Base-by-base conservation (phyloP, 2,113 vertebrate genomes). In the Podarcis muralis region DNA sequence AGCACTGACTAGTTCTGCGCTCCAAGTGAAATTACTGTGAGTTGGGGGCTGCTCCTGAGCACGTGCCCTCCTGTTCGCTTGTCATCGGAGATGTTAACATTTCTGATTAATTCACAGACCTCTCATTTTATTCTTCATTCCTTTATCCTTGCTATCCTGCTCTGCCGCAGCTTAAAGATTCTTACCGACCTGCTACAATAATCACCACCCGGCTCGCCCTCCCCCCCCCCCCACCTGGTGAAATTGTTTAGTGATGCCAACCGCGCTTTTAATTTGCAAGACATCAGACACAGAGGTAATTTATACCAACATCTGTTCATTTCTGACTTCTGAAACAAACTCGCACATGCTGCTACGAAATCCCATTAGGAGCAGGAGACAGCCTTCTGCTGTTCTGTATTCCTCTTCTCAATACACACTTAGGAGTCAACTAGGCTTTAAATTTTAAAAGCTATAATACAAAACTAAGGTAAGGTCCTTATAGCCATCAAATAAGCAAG, bases 241-340 rank as follows among this genome's bases (percentile, higher is more conserved):
- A 97, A 95, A 97, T 96, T 97, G 97, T 97, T 98, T 98, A 98
- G 96, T 93, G 96, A 98, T 98, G 98, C 98, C 97, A 97, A 97
- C 97, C 97, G 98, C 96, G 97, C 97, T 97, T 98, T 98, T 98
- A 98, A 98, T 99, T 98, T 98, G 97, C 97, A 96, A 97, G 97
- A 97, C 96, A 97, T 98, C 97, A 98, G 97, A 97, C 96, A 94
- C 97, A 96, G 96, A 98, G 97, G 98, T 97, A 98, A 99, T 99
- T 98, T 98, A 98, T 97, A 98, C 97, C 96, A 98, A 98, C 98
- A 98, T 98, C 98, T 99, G 98, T 98, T 99, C 98, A 97, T 97
- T 98, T 97, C 96, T 97, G 97, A 97, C 97, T 98, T 97, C 96
- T 97, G 96, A 98, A 98, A 98, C 96, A 98, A 98, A 97, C 97